Evolutionary conservation across 1,140 invertebrate genomes (phyloP).

Genomic region (Trichonephila inaurata): DNA sequence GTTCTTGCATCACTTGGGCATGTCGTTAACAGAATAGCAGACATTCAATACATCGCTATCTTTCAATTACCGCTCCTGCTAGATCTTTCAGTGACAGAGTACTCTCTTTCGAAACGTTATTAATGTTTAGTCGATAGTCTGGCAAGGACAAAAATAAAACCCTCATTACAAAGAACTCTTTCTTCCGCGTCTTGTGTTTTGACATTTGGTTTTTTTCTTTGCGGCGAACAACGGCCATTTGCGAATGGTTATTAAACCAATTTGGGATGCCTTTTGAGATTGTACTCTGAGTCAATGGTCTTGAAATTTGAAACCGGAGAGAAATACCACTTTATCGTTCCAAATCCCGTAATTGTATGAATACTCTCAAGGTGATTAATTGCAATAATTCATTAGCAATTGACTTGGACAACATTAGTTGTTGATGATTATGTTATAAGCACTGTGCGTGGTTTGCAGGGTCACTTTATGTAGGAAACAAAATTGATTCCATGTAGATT

Average conservation of each 20-base stretch:
- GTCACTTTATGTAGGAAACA: too few species aligned
- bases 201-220: conserved; percentile 20
- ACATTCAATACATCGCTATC: conserved; percentile 62
- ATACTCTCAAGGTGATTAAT: too few species aligned
- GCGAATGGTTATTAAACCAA: conserved; percentile 30
- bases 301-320: neutral
- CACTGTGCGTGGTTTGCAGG: too few species aligned
- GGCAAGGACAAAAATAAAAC: conserved; percentile 49
- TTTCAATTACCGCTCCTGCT: conserved; percentile 59
- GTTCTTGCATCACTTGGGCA: conserved; percentile 39
- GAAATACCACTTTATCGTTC: neutral
- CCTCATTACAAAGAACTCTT: conserved; percentile 43
- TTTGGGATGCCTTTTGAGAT: conserved; percentile 14
- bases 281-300: neutral
- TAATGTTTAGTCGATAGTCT: conserved; percentile 68
- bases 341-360: too few species aligned
- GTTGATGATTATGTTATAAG: too few species aligned
- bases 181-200: conserved; percentile 16
- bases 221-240: conserved; percentile 1
- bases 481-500: too few species aligned
- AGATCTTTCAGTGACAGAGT: conserved; percentile 46
- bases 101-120: conserved; percentile 36
- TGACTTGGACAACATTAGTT: too few species aligned
- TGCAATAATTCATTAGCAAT: too few species aligned
- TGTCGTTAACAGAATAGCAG: conserved; percentile 66